Evolutionary conservation across 1,140 invertebrate genomes (phyloP), one percentile per base, ranked within the genome.

Genomic region (Pissodes strobi): DNA sequence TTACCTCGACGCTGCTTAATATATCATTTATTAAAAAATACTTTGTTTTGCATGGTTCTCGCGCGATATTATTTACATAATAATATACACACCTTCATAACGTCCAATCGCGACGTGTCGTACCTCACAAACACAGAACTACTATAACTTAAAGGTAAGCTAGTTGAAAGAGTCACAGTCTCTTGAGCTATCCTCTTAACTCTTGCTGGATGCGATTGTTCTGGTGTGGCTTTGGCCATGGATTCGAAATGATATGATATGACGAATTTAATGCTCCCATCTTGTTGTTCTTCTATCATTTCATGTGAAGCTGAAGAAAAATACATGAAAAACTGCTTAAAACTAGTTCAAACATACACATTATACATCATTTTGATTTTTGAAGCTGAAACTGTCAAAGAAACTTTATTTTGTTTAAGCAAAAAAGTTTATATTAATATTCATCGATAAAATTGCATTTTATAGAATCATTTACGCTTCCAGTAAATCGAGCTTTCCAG

Each of bases 41-140:
- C n/a, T n/a, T n/a, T n/a, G n/a, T n/a, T n/a, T n/a, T n/a, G n/a
- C n/a, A n/a, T n/a, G n/a, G n/a, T n/a, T n/a, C n/a, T n/a, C n/a
- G n/a, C n/a, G n/a, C n/a, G n/a, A n/a, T n/a, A n/a, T n/a, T n/a
- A n/a, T n/a, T n/a, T n/a, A n/a, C n/a, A n/a, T n/a, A n/a, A n/a
- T 27, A 9, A 27, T 5, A 27, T 27, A 27, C 97, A 79, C 34
- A 97, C 92, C 86, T 95, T 98, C 94, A 96, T 98, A 59, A 97
- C 87, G 79, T 97, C 94, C 43, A 97, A 82, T 68, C 95, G 84
- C 77, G 97, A 94, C 53, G 92, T 89, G 81, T 97, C 95, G 81
- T 94, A 96, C 66, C 95, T 86, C 49, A 98, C 94, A 85, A 98
- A 98, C 43, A 98, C 95, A 68, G 92, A 93, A 74, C 93, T 96